These are phyloP conservation scores for Trichosurus vulpecula DNA, from an alignment of 2,797 vertebrate genomes.

Conservation along the genomic window DNA sequence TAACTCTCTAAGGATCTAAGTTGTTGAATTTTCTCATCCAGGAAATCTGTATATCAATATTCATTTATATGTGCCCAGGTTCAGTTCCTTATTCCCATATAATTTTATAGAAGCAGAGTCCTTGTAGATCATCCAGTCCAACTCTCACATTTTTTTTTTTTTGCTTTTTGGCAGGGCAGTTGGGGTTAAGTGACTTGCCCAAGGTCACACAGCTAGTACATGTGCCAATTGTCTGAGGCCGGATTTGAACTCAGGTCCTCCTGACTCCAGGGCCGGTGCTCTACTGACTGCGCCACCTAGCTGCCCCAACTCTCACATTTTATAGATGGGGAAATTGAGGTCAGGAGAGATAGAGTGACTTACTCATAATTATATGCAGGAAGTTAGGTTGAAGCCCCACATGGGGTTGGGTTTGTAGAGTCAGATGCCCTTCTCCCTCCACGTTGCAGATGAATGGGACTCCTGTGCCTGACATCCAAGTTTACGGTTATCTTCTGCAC, in stretches of 20 bases:
- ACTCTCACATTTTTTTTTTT: too few relatives aligned
- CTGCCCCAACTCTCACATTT: too few relatives aligned
- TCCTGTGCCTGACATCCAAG: slow-evolving; percentile 74
- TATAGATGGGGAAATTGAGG: not conserved
- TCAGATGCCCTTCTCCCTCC: not conserved
- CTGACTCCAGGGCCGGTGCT: too few relatives aligned
- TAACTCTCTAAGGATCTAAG: not conserved
- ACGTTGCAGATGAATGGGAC: slow-evolving; percentile 74
- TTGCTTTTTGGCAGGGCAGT: too few relatives aligned
- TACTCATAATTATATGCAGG: not conserved
- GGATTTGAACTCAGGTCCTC: too few relatives aligned
- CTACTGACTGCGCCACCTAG: too few relatives aligned
- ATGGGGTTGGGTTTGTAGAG: not conserved
- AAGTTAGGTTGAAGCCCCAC: not conserved
- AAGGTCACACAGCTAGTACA: too few relatives aligned
- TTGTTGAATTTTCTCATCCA: not conserved
- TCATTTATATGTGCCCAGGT: not conserved
- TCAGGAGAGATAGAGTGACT: not conserved
- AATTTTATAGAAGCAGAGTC: not conserved
- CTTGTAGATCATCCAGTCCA: not conserved
- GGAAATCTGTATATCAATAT: not conserved
- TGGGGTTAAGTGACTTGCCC: too few relatives aligned
- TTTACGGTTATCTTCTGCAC: slow-evolving; percentile 79
- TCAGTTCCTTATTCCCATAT: not conserved
- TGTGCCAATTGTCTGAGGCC: too few relatives aligned